Base-by-base conservation (phyloP, 2,113 vertebrate species). In the Carassius auratus region DNA sequence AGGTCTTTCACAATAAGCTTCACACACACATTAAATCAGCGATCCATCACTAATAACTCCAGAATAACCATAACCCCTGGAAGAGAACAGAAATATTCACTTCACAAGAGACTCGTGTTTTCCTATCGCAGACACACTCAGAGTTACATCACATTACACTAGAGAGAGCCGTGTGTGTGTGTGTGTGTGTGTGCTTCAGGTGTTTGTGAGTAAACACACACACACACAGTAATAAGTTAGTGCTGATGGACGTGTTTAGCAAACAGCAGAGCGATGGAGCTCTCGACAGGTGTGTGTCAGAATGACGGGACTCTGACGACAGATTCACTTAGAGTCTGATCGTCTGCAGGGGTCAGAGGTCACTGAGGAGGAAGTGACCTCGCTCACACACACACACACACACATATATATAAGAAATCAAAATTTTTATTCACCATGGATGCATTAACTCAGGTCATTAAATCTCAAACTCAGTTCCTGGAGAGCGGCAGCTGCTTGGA, bases 281-380 rank as follows among this genome's bases (percentile, higher is more conserved):
- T 81, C 19, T 81, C 15, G 23, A 81, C 79, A 81, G 78, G 36
- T 81, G 73, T 21, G 68, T 71, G 55, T 36, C 19, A 79, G 55
- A 36, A n/a, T 3, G 59, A 64, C 42, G 1, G 57, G 30, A 17
- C 2, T 2, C 26, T 55, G 26, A 8, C 15, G 45, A 30, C 13
- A 74, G 23, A 15, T 30, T 23, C 38, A 0, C 14, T 80, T 15
- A 66, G 38, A 61, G 2, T 23, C 57, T 21, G 21, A 64, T 45
- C 3, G 45, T 42, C 21, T 62, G 12, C 59, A 80, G 71, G 77
- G 77, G 26, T 77, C 75, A 57, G 50, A 21, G 57, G 77, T 80
- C 77, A 80, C 5, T 0, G 36, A n/a, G 33, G 36, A 42, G 36
- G 59, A 62, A 50, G 48, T 50, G 48, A 50, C 48, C 48, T 50